Evolutionary conservation across 1,140 invertebrate genomes (phyloP), one percentile per base, ranked within the genome.

Genomic region (Bombyx mandarina): DNA sequence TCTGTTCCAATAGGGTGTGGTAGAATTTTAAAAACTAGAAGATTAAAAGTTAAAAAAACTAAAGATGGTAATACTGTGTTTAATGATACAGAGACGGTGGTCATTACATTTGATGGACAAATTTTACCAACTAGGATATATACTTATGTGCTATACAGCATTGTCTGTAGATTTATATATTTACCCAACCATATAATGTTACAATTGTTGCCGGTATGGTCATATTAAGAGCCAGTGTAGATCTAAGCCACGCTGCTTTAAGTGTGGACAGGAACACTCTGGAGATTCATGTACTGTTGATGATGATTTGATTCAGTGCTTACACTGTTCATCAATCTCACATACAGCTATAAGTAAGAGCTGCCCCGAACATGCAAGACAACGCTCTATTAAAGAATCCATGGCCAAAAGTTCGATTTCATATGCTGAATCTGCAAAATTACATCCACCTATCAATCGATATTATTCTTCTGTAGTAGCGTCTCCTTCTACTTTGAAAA

Each of bases 171-270:
- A 54, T 6, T 45, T 45, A 54, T 54, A 54, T 44, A 54, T 35
- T 35, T 54, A 54, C 35, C 43, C 52, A n/a, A 54, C 52, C 44
- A 54, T 54, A 12, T 43, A 54, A 22, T 54, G 52, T n/a, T 54
- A 26, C 35, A 44, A 54, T 44, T 54, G 52, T 12, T 54, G 52
- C 18, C 42, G 52, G n/a, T 54, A 12, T 45, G 52, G 43, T 8
- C 43, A 54, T 8, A 45, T 43, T 8, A 44, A 54, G 7, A 3
- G 8, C 35, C n/a, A 56, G 26, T 56, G 54, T 35, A 46, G 45
- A 42, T 47, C 45, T 10, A 46, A 48, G 35, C 18, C 54, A n/a
- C 46, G 26, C 9, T 56, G 54, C 8, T 47, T 26, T 42, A 56
- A 47, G 46, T 56, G 54, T 56, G 45, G 45, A 22, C 12, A 56